phyloP scores from a whole-genome alignment of 2,113 vertebrate species.

The Xiphophorus couchianus region DNA sequence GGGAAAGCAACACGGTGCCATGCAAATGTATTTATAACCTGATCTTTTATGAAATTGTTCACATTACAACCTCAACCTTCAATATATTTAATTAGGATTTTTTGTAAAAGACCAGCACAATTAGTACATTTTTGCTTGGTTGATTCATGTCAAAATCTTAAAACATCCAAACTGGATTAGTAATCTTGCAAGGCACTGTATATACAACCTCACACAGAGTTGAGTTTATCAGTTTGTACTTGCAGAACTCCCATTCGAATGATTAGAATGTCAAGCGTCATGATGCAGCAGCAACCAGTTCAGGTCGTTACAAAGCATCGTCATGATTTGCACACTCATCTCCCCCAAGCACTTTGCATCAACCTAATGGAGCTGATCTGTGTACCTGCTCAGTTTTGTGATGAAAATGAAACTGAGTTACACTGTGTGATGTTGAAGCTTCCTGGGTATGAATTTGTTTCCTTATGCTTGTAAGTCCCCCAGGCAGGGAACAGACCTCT shows the following conservation, averaged over 20 bases:
- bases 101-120: no score
- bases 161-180: not conserved
- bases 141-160: not conserved
- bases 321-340: not conserved
- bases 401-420: constrained; percentile 84
- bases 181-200: not conserved
- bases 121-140: not conserved
- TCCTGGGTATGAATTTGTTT: constrained; percentile 90
- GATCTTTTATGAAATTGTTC: no score
- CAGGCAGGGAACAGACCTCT: constrained; percentile 86
- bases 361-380: constrained; percentile 7
- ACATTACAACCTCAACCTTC: no score
- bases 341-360: constrained; percentile 39
- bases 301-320: not conserved
- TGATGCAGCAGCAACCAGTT: constrained; percentile 8
- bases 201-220: constrained; percentile 17
- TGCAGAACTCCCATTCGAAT: constrained; percentile 25
- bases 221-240: constrained; percentile 26
- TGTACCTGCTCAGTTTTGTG: constrained; percentile 87
- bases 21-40: no score
- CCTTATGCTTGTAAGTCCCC: constrained; percentile 89
- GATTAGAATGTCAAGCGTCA: constrained; percentile 27
- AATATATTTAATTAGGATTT: no score
- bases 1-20: not conserved
- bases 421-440: constrained; percentile 78